Conservation (phyloP, 2,888 invertebrate species). For the Ephialtes manifestator region DNA sequence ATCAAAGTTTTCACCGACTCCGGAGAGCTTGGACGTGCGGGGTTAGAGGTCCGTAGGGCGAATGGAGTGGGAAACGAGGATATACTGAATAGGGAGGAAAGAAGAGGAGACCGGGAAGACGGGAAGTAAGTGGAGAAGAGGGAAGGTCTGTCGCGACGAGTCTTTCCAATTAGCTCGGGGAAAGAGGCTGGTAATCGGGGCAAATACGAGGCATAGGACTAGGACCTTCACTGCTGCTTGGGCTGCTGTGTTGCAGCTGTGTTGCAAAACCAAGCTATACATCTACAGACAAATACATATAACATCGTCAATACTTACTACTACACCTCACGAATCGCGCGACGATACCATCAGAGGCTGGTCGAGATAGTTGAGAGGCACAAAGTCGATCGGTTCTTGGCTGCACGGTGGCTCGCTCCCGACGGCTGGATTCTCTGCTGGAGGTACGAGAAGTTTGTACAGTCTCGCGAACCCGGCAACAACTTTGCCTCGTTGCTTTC, state of each 20-base stretch:
- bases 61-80: constrained; percentile 30
- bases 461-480: constrained; percentile 54
- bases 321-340: constrained; percentile 25
- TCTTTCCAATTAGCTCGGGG: constrained; percentile 77
- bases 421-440: constrained; percentile 17
- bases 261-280: not conserved
- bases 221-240: constrained; percentile 27
- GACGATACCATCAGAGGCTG: constrained; percentile 35
- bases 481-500: constrained; percentile 64
- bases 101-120: constrained; percentile 13
- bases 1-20: constrained; percentile 72
- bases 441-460: constrained; percentile 51
- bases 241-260: not conserved
- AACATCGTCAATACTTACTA: constrained; percentile 23
- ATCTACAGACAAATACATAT: not conserved
- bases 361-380: constrained; percentile 37
- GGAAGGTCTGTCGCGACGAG: constrained; percentile 73
- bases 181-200: constrained; percentile 70
- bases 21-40: constrained; percentile 35
- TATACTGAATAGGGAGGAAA: constrained; percentile 37
- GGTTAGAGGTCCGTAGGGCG: constrained; percentile 42
- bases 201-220: constrained; percentile 66
- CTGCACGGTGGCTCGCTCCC: not conserved
- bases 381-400: constrained; percentile 51
- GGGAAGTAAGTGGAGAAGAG: not conserved